phyloP scores from a whole-genome alignment of 2,888 invertebrate species.

The Drosophila merina region DNA sequence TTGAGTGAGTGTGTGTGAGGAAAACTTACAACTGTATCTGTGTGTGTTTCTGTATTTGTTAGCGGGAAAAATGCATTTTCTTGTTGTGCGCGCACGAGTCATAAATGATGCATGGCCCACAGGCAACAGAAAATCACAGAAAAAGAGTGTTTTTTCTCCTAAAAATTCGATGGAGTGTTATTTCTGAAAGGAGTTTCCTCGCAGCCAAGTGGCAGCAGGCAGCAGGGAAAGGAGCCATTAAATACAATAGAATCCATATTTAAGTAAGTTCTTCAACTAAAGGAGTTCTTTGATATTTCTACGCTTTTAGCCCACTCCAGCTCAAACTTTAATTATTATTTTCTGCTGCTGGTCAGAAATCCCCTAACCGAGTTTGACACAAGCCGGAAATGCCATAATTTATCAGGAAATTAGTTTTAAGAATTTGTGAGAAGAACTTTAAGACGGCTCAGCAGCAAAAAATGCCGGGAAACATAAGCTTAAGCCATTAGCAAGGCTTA shows the following conservation, averaged over 20 bases:
- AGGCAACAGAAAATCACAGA: slow-evolving; percentile 37
- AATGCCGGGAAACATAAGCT: slow-evolving; percentile 52
- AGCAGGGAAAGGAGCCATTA: slow-evolving; percentile 31
- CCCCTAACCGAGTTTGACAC: background rate
- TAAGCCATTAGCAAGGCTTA: slow-evolving; percentile 68
- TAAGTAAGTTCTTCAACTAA: slow-evolving; percentile 7
- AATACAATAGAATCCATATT: slow-evolving; percentile 38
- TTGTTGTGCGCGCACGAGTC: slow-evolving; percentile 23
- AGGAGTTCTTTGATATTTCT: slow-evolving; percentile 13
- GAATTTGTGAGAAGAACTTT: slow-evolving; percentile 21
- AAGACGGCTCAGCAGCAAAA: slow-evolving; percentile 13
- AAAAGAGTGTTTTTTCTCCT: slow-evolving; percentile 12
- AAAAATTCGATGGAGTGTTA: slow-evolving; percentile 9
- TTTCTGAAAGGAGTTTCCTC: background rate
- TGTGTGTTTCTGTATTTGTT: slow-evolving; percentile 5
- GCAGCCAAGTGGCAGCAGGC: slow-evolving; percentile 13
- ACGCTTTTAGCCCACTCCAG: slow-evolving; percentile 15
- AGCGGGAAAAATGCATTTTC: slow-evolving; percentile 43
- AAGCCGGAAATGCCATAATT: slow-evolving; percentile 40
- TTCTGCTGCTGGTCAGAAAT: background rate
- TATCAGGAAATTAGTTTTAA: slow-evolving; percentile 51
- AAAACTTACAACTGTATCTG: background rate
- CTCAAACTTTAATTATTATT: slow-evolving; percentile 3
- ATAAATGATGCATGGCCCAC: slow-evolving; percentile 64
- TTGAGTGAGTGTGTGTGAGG: slow-evolving; percentile 23